These are phyloP conservation scores for Colinus virginianus DNA, from an alignment of 2,113 vertebrate genomes.

Conservation along the genomic window DNA sequence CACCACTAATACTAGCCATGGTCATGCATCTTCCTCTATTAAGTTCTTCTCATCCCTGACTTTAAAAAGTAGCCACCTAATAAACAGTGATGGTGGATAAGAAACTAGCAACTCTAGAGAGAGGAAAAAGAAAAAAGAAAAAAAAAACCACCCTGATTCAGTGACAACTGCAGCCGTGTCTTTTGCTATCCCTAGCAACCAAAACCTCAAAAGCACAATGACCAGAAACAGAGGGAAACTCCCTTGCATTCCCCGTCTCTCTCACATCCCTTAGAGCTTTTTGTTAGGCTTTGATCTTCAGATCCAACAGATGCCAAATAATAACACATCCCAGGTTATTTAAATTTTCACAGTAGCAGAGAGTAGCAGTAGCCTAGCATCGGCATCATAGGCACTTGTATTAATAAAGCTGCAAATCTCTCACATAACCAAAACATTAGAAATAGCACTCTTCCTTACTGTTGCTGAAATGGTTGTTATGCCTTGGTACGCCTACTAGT, in stretches of 20 bases:
- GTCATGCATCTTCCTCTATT: neutral
- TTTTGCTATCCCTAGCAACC: neutral
- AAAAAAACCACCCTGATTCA: neutral
- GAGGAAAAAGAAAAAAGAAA: neutral
- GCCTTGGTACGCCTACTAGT: neutral
- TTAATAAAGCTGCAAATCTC: neutral
- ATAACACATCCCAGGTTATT: neutral
- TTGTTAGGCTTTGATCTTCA: neutral
- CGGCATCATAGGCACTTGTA: neutral
- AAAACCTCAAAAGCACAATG: constrained; percentile 19
- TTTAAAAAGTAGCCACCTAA: neutral
- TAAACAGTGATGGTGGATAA: neutral
- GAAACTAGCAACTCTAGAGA: neutral
- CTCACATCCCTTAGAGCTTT: neutral
- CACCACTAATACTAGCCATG: neutral
- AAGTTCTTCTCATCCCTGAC: neutral
- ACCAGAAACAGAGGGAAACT: constrained; percentile 17
- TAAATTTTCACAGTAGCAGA: neutral
- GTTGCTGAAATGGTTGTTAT: neutral
- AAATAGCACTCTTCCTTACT: neutral
- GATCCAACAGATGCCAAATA: neutral
- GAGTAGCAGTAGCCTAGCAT: neutral
- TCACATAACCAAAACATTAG: neutral
- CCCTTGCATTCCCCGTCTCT: constrained; percentile 5
- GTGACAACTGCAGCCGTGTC: neutral